phyloP scores from a whole-genome alignment of 37 sponge, comb jelly and placozoan species.

The Cladorhizidae sp. region DNA sequence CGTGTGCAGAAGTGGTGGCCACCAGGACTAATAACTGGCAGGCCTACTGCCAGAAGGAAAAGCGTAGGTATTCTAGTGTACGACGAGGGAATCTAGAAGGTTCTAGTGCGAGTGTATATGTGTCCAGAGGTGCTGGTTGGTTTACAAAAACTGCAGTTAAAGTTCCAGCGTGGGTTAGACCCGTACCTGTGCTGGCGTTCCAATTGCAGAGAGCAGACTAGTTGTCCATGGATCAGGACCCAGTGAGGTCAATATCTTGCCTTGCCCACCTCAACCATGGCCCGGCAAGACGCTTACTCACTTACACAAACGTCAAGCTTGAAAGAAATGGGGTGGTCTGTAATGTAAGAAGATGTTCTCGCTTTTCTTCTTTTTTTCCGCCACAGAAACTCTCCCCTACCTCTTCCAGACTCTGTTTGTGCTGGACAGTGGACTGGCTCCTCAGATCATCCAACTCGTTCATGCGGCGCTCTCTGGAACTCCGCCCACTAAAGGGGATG shows the following conservation, averaged over 20 bases:
- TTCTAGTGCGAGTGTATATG: background rate
- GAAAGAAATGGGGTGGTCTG: too few relatives aligned
- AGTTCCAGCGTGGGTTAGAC: conserved; percentile 12
- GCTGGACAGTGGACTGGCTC: conserved; percentile 80
- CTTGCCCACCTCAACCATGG: background rate
- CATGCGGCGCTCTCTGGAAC: conserved; percentile 69
- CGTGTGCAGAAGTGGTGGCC: conserved; percentile 69
- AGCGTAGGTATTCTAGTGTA: conserved; percentile 23
- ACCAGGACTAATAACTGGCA: conserved; percentile 84
- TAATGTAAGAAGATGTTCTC: too few relatives aligned
- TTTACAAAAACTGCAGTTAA: conserved; percentile 21
- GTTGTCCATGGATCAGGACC: conserved; percentile 15
- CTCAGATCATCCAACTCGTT: conserved; percentile 66
- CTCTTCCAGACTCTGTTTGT: conserved; percentile 53
- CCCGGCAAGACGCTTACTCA: conserved; percentile 13
- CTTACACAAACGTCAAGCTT: background rate
- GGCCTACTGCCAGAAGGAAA: conserved; percentile 69
- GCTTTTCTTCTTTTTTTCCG: background rate
- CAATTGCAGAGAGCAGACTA: conserved; percentile 2
- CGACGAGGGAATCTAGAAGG: background rate
- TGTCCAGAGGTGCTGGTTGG: background rate
- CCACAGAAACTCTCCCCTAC: conserved; percentile 54
- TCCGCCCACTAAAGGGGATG: conserved; percentile 19
- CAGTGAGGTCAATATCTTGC: conserved; percentile 6
- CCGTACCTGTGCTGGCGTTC: conserved; percentile 20